A percentile compares a stretch with the other conserved stretches of the same genome.
These are phyloP conservation scores for Xestobium rufovillosum DNA, from an alignment of 2,888 invertebrate genomes.

Conservation along the genomic window DNA sequence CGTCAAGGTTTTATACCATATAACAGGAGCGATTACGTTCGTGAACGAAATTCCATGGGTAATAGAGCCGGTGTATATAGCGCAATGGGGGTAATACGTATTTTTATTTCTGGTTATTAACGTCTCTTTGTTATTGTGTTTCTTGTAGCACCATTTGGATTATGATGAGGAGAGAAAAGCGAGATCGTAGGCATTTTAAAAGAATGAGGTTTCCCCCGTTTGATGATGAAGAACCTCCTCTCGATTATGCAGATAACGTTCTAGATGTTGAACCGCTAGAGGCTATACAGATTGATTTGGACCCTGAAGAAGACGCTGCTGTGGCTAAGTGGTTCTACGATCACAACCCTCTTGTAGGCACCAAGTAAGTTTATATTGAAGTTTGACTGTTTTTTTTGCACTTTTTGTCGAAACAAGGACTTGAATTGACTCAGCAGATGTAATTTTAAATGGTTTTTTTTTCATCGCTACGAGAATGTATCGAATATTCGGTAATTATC, in stretches of 20 bases:
- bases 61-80: slow-evolving; percentile 97
- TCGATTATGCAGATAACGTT: slow-evolving; percentile 99
- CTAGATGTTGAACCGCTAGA: slow-evolving; percentile 98
- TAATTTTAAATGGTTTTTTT: too few relatives aligned
- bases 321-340: slow-evolving; percentile 99
- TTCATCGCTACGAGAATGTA: too few relatives aligned
- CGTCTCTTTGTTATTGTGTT: background rate
- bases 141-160: slow-evolving; percentile 95
- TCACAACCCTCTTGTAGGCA: slow-evolving; percentile 89
- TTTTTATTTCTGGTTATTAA: slow-evolving; percentile 2
- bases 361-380: slow-evolving; percentile 52
- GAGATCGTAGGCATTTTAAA: slow-evolving; percentile 97
- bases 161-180: slow-evolving; percentile 98
- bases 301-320: slow-evolving; percentile 85
- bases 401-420: too few relatives aligned
- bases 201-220: slow-evolving; percentile 99
- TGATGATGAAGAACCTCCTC: slow-evolving; percentile 98
- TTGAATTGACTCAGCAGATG: too few relatives aligned
- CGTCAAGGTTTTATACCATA: slow-evolving; percentile 95
- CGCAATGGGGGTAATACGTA: slow-evolving; percentile 94
- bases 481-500: too few relatives aligned
- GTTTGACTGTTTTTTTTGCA: too few relatives aligned
- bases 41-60: slow-evolving; percentile 99
- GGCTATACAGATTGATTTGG: slow-evolving; percentile 97
- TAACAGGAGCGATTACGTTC: slow-evolving; percentile 99